phyloP scores from a whole-genome alignment of 2,797 vertebrate genomes.

The Dendrocincla fuliginosa region DNA sequence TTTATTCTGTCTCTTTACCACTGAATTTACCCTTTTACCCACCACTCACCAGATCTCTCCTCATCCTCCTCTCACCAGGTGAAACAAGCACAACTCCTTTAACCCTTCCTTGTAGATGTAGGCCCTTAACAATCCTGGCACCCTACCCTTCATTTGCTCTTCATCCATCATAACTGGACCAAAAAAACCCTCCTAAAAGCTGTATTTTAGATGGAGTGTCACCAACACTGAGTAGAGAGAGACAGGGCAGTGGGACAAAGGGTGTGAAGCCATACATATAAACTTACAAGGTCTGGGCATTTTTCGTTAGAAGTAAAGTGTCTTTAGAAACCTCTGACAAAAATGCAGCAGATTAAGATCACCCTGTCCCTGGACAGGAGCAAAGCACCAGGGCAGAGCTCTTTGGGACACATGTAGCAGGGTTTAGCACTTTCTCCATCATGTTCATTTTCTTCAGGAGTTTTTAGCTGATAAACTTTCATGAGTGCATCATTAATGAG shows the following conservation, averaged over 20 bases:
- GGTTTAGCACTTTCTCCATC: not conserved
- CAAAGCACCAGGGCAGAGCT: not conserved
- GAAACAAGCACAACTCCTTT: not conserved
- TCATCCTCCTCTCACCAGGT: not conserved
- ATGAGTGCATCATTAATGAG: not conserved
- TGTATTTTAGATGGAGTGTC: not conserved
- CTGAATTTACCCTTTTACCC: not conserved
- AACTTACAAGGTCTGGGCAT: not conserved
- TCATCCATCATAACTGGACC: not conserved
- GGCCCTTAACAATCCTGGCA: not conserved
- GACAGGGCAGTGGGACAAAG: not conserved
- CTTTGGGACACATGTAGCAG: not conserved
- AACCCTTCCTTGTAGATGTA: not conserved
- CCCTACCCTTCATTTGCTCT: not conserved
- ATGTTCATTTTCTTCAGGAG: not conserved
- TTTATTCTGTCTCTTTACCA: not conserved
- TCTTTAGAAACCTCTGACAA: not conserved
- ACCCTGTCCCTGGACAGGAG: not conserved
- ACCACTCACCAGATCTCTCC: not conserved
- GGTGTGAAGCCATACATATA: not conserved
- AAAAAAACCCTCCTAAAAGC: not conserved
- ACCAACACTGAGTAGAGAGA: not conserved
- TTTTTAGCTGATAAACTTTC: not conserved
- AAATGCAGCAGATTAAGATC: not conserved
- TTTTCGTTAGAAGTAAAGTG: not conserved